These are phyloP conservation scores for Anas georgica DNA, from an alignment of 2,797 vertebrate genomes.

Conservation along the genomic window DNA sequence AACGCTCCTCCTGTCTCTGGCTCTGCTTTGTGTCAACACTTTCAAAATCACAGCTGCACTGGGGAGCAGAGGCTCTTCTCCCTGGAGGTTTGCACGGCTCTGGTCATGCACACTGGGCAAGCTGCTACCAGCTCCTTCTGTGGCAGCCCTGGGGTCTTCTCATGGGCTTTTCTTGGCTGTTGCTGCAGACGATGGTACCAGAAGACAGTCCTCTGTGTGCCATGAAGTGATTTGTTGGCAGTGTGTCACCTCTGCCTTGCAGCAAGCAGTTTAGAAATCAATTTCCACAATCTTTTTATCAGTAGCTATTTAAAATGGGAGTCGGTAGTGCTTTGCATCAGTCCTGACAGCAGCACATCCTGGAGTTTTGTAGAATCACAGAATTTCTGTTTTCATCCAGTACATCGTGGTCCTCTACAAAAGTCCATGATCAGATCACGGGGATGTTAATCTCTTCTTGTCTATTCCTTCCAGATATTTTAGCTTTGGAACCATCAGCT, in stretches of 20 bases:
- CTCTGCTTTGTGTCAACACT: not conserved
- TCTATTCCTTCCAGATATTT: not conserved
- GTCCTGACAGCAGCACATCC: not conserved
- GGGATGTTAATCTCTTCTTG: not conserved
- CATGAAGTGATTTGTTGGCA: too few species aligned
- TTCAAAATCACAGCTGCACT: not conserved
- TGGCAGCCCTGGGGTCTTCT: not conserved
- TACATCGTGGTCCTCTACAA: not conserved
- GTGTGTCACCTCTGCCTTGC: not conserved
- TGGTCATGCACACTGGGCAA: not conserved
- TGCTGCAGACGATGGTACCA: not conserved
- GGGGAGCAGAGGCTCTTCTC: not conserved
- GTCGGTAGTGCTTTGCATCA: fast-evolving
- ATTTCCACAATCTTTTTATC: not conserved
- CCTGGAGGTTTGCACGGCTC: not conserved
- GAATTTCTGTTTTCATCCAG: not conserved
- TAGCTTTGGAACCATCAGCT: not conserved
- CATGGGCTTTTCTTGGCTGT: not conserved
- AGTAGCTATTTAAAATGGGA: not conserved
- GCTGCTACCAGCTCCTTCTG: not conserved
- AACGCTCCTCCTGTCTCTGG: fast-evolving
- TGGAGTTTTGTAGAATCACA: not conserved
- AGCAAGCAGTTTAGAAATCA: not conserved
- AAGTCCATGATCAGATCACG: not conserved
- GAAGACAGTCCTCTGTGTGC: not conserved